These are phyloP conservation scores for Microhierax caerulescens DNA, from an alignment of 2,797 vertebrate species.

Conservation along the genomic window DNA sequence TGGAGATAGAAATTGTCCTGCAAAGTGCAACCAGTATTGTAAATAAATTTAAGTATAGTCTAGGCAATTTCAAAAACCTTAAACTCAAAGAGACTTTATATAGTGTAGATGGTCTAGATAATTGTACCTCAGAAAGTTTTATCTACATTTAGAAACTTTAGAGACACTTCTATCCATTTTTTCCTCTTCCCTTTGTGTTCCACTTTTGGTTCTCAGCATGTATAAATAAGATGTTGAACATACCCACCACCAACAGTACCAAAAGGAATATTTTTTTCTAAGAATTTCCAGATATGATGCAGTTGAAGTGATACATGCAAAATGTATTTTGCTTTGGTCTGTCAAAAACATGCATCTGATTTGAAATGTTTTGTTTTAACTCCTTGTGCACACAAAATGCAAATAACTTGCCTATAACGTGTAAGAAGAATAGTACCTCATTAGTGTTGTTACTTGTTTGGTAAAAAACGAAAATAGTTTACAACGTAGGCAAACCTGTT, in stretches of 20 bases:
- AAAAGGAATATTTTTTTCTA: neutral
- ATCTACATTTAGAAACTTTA: neutral
- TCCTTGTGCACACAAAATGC: neutral
- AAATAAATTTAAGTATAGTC: neutral
- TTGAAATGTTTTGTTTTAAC: neutral
- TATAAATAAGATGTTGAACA: neutral
- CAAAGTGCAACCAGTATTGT: neutral
- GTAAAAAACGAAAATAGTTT: neutral
- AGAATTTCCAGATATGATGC: neutral
- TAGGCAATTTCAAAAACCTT: neutral
- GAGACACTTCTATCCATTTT: neutral
- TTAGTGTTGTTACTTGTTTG: neutral
- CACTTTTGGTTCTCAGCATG: neutral
- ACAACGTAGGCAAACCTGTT: neutral
- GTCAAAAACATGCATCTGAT: neutral
- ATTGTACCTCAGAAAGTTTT: neutral
- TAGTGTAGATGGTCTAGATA: neutral
- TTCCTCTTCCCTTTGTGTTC: accelerated
- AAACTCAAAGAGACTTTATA: neutral
- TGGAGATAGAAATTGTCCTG: neutral
- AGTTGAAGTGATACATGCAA: neutral
- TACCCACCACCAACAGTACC: neutral
- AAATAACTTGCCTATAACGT: neutral
- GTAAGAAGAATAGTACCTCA: neutral
- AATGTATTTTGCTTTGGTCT: neutral